Base-by-base conservation (phyloP, 2,113 vertebrate species). In the Donacobius atricapilla region DNA sequence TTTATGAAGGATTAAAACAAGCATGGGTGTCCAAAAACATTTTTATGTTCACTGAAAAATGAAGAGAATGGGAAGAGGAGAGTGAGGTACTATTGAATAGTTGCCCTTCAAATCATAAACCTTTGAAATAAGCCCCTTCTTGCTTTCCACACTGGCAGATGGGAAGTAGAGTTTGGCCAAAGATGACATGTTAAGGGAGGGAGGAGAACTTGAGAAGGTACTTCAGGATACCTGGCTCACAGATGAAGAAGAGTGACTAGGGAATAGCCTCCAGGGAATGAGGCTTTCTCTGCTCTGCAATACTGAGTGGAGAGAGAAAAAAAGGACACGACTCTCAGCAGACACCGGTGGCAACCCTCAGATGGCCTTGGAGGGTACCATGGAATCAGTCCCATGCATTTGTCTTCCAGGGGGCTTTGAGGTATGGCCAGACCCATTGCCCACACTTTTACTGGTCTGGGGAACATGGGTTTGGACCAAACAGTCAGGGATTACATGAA, bases 371-470 rank as follows among this genome's bases (percentile, higher is more conserved):
- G 37, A 72, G 15, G 2, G 9, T 25, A 31, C 14, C 0, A 1
- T 12, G 8, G 13, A 50, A n/a, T 66, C 31, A 66, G 11, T 25
- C 9, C 15, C n/a, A 27, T 1, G 3, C 3, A 4, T 14, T 9
- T 9, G 19, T 40, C 47, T 71, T 47, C 47, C 20, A 13, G 5
- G 3, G 13, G 2, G 6, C 13, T 76, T 47, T 1, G 0, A 70
- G 13, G 18, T 20, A 9, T 0, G 3, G 9, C 40, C n/a, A 83
- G 44, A 76, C 16, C 9, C 13, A 33, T 42, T 83, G 54, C 4
- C 15, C 35, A 57, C 23, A 40, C 8, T 51, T 75, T 25, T 51
- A 1, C 22, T 27, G 8, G 3, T 61, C n/a, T 73, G 14, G 8
- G 17, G 11, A 22, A 42, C 45, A 17, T 7, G 10, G 13, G 15